phyloP scores from a whole-genome alignment of 2,797 vertebrate genomes.

The Pangasius sanitwongsei region DNA sequence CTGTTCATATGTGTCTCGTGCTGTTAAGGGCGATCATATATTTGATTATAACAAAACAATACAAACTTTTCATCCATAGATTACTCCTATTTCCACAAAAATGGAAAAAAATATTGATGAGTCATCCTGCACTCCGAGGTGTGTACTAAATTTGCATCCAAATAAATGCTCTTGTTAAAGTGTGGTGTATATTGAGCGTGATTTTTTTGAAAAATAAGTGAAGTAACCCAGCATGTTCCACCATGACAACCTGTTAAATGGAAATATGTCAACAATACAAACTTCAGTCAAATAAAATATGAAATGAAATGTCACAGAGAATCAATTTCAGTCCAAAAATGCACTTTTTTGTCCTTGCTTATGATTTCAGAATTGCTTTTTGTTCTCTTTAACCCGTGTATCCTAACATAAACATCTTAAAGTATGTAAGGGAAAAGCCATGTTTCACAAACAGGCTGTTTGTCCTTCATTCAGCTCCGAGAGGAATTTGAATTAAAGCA shows the following conservation, averaged over 20 bases:
- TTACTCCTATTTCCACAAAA: neutral
- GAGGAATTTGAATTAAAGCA: constrained; percentile 65
- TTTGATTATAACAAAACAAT: neutral
- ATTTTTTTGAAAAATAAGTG: neutral
- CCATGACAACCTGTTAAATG: neutral
- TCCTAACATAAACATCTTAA: constrained; percentile 24
- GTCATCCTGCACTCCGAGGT: neutral
- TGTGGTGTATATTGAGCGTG: neutral
- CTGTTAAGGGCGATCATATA: neutral
- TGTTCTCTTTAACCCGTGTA: neutral
- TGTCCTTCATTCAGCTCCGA: constrained; percentile 57
- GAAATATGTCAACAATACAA: neutral
- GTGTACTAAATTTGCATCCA: neutral
- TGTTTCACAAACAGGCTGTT: constrained; percentile 60
- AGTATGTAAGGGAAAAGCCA: constrained; percentile 20
- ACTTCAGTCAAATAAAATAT: neutral
- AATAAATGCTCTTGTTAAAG: neutral
- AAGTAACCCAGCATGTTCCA: neutral
- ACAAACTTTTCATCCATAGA: neutral
- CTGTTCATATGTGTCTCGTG: neutral
- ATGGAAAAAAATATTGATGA: neutral
- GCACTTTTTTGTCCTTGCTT: neutral
- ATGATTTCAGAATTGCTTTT: neutral
- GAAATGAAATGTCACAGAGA: neutral
- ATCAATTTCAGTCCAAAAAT: neutral